Conservation (phyloP, 2,797 vertebrate species). For the Monodelphis domestica region DNA sequence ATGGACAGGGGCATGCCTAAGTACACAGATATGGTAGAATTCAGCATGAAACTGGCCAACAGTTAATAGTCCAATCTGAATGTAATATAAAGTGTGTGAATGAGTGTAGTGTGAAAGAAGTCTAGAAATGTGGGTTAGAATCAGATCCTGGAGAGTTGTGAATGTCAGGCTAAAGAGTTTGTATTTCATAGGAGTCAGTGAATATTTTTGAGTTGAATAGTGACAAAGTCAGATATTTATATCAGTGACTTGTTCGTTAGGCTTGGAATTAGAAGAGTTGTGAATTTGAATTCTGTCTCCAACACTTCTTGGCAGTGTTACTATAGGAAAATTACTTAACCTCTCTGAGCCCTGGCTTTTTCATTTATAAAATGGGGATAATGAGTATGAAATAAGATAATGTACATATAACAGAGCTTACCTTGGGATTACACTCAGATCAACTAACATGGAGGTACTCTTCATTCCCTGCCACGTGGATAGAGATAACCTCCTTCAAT, state of each 20-base stretch:
- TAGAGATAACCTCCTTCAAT: not conserved
- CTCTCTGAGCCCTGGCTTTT: not conserved
- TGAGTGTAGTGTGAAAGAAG: not conserved
- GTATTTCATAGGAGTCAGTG: not conserved
- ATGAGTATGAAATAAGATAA: not conserved
- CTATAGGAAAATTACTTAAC: not conserved
- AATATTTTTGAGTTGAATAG: not conserved
- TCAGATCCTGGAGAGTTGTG: not conserved
- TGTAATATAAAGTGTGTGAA: not conserved
- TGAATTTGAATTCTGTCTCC: not conserved
- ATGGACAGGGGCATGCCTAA: not conserved
- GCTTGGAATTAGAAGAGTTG: not conserved
- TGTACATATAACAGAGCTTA: not conserved
- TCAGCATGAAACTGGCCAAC: not conserved
- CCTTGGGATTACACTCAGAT: not conserved
- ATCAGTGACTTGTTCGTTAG: not conserved
- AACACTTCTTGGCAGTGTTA: not conserved
- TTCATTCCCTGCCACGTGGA: not conserved
- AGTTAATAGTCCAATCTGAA: not conserved
- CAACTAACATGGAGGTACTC: not conserved
- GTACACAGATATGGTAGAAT: not conserved
- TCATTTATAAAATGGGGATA: not conserved
- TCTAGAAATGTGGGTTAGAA: not conserved
- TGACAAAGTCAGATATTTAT: not conserved
- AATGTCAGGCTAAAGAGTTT: not conserved